Evolutionary conservation across 2,113 vertebrate species (phyloP), one percentile per base, ranked within the genome.

Genomic region (Proteles cristata): DNA sequence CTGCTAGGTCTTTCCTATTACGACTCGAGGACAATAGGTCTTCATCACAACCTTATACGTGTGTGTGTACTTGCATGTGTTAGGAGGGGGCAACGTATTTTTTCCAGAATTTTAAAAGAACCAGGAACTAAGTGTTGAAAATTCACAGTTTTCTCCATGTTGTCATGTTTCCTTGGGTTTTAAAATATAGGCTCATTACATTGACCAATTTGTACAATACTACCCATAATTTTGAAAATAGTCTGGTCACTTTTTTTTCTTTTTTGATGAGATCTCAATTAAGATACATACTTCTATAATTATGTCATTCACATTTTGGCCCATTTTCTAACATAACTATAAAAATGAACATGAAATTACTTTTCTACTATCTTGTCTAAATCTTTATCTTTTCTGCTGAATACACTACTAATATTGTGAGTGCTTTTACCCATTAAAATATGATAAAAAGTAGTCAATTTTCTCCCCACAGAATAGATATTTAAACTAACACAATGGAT

Each of bases 271-370:
- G 33, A 93, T 4, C 43, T 96, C 93, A 81, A 90, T 96, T 98
- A 95, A 98, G 82, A 86, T 95, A 94, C 98, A 90, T 53, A 81
- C n/a, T 90, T 97, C 0, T 95, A 48, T 96, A 98, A 98, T 98
- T 96, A 89, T 15, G 39, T 58, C 23, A 66, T 89, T 97, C 90
- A 77, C 68, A 88, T 35, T 97, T 88, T 66, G 96, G 39, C 0
- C 66, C 43, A 93, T 97, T 98, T 96, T 96, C 97, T 93, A 98
- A 89, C 43, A 90, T 76, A 94, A 43, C 66, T 97, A 28, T 93
- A 95, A 97, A 97, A 96, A 93, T 16, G 0, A 96, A 87, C 35
- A 80, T 74, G 87, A 94, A 97, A 97, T 97, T 94, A 93, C 28
- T 97, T 98, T 98, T 97, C n/a, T 96, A 73, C 74, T 43, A 69